Conservation (phyloP, 2,113 vertebrate genomes). For the Hirundichthys speculiger region DNA sequence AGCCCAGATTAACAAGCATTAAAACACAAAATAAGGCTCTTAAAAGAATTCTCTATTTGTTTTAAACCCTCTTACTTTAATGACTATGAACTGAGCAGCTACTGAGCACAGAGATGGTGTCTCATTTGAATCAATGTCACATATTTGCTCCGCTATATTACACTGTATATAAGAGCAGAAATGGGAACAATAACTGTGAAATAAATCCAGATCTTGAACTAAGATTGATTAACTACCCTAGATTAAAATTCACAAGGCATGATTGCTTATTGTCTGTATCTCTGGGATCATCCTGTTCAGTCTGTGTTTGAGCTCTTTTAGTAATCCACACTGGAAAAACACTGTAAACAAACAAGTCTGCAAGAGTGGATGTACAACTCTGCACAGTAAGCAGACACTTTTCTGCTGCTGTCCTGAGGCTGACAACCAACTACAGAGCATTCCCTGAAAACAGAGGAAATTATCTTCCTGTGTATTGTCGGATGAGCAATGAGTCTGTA, state of each 20-base stretch:
- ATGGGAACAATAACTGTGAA: neutral
- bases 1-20: constrained; percentile 58
- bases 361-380: neutral
- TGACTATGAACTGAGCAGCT: constrained; percentile 58
- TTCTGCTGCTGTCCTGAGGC: constrained; percentile 3
- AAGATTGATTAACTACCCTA: too few species aligned
- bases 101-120: constrained; percentile 38
- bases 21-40: constrained; percentile 49
- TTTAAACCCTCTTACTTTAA: constrained; percentile 46
- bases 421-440: constrained; percentile 10
- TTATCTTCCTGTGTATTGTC: neutral
- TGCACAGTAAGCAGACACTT: neutral
- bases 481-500: neutral
- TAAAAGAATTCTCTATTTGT: constrained; percentile 45
- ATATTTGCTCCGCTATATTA: constrained; percentile 1
- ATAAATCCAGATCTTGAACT: neutral
- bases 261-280: neutral
- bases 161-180: constrained; percentile 5
- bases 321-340: constrained; percentile 11
- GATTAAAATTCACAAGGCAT: neutral
- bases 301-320: neutral
- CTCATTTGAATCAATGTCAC: constrained; percentile 33
- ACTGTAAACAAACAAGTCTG: constrained; percentile 15
- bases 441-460: constrained; percentile 11
- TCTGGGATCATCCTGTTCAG: neutral